Conservation (phyloP, 2,888 invertebrate species). For the Pseudococcus longispinus region DNA sequence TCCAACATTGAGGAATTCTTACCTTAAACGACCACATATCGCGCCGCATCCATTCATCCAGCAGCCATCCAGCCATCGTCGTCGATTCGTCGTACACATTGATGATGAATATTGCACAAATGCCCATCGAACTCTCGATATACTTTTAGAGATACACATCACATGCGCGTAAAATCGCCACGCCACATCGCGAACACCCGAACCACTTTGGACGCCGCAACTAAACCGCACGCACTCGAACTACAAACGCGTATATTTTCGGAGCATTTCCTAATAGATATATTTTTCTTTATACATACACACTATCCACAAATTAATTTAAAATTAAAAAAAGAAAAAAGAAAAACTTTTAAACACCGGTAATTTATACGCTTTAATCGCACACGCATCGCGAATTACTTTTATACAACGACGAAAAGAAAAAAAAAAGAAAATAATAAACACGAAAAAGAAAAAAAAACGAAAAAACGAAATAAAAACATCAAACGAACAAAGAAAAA, state of each 20-base stretch:
- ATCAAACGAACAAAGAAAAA: conserved; percentile 16
- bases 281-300: not conserved
- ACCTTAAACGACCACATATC: conserved; percentile 34
- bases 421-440: conserved; percentile 35
- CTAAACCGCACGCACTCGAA: not conserved
- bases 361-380: conserved; percentile 38
- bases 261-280: conserved; percentile 14
- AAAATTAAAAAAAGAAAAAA: not conserved
- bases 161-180: not conserved
- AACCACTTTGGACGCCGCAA: not conserved
- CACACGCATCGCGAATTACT: conserved; percentile 32
- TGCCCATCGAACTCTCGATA: conserved; percentile 17
- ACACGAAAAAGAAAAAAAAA: conserved; percentile 35
- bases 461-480: conserved; percentile 37
- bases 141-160: not conserved
- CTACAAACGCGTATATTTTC: not conserved
- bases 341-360: conserved; percentile 31
- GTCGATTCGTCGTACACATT: not conserved
- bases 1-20: not conserved
- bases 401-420: conserved; percentile 37
- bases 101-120: conserved; percentile 25
- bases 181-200: conserved; percentile 6
- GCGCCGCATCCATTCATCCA: conserved; percentile 26
- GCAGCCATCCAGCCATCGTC: not conserved
- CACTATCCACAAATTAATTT: conserved; percentile 1